Evolutionary conservation across 2,113 vertebrate genomes (phyloP), one percentile per base, ranked within the genome.

Genomic region (Marmota monax): DNA sequence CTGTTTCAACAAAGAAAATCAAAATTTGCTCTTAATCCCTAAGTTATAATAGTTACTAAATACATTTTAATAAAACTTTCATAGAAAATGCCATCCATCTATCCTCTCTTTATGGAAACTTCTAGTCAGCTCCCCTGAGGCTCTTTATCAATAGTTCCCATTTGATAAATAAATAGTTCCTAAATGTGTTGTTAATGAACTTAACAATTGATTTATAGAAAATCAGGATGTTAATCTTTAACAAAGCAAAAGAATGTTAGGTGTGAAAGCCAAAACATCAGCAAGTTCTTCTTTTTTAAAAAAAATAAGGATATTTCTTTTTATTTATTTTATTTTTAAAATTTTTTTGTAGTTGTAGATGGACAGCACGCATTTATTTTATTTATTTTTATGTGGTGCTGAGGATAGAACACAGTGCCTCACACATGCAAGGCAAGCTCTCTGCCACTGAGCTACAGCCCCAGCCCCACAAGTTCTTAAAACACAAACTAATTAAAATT

Each of bases 1-100:
- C 12, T 89, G 37, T 45, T 96, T 67, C 58, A 77, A 4, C 17
- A 88, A 11, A 74, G 37, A 83, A 97, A 88, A 88, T 61, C 13
- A 88, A 34, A 87, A 34, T 2, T 80, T 74, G 7, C 17, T 37
- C 69, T 85, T 85, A 92, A 45, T 2, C 17, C 45, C 61, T 74
- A 23, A 88, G 10, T 80, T 76, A 77, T 84, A 65, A 76, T 72
- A 53, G 4, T 61, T 92, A 4, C 74, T 45, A 70, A 53, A 11
- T 37, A 90, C 3, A 67, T 58, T 84, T 85, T 65, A 76, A n/a
- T 23, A 76, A 88, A 14, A 87, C 92, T 88, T 90, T 95, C 8
- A 67, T 78, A 13, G 39, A 94, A 96, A 42, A 76, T 83, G 6
- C 0, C 20, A 92, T 88, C 94, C 3, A 45, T 37, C 45, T 45